These are phyloP conservation scores for Noctua fimbriata DNA, from an alignment of 2,888 invertebrate genomes.

Conservation along the genomic window DNA sequence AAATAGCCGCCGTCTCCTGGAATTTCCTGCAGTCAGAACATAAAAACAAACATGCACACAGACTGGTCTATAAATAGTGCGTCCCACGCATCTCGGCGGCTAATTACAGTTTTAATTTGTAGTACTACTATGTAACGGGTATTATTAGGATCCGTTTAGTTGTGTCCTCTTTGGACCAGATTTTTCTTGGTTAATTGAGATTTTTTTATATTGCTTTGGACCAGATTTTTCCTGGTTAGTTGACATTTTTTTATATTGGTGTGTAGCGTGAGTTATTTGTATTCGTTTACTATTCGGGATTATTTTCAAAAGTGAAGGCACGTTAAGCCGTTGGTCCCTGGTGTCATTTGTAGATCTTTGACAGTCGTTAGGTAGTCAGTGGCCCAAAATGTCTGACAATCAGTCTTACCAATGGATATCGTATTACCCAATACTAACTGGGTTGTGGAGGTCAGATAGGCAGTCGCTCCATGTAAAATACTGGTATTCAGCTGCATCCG, in stretches of 20 bases:
- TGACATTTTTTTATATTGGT: slow-evolving; percentile 33
- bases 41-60: slow-evolving; percentile 13
- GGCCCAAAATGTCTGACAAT: no score
- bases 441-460: no score
- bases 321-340: no score
- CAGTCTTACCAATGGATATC: no score
- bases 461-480: no score
- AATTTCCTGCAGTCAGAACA: slow-evolving; percentile 29
- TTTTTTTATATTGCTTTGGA: slow-evolving; percentile 43
- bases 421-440: no score
- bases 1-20: slow-evolving; percentile 21
- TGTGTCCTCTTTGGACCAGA: slow-evolving; percentile 58
- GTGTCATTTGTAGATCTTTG: no score
- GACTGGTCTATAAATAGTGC: slow-evolving; percentile 72
- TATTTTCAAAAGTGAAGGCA: background rate
- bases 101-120: slow-evolving; percentile 74
- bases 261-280: background rate
- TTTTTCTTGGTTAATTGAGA: slow-evolving; percentile 44
- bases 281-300: background rate
- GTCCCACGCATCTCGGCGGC: slow-evolving; percentile 71
- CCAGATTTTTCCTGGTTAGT: slow-evolving; percentile 57
- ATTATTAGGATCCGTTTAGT: slow-evolving; percentile 57
- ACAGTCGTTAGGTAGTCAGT: no score
- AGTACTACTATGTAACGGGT: slow-evolving; percentile 48
- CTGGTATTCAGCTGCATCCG: no score